Evolutionary conservation across 2,888 invertebrate genomes (phyloP).

Genomic region (Rhamnusium bicolor): DNA sequence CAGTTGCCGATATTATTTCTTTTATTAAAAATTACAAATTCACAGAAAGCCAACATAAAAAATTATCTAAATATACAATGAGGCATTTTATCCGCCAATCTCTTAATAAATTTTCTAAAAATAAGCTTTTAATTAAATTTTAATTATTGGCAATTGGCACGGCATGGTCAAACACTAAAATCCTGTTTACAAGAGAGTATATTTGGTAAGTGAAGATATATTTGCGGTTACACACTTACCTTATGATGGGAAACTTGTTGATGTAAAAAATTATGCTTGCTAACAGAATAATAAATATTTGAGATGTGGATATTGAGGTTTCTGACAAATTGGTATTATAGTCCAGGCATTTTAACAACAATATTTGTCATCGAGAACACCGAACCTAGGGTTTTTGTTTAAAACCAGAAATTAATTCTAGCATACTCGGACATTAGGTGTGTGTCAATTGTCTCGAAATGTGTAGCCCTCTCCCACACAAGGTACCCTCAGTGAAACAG

Average conservation of each 20-base stretch:
- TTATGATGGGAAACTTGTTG: not conserved
- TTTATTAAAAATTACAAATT: not conserved
- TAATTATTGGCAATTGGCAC: conserved; percentile 3
- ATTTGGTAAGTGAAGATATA: not conserved
- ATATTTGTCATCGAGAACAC: too few species aligned
- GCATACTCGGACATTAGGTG: too few species aligned
- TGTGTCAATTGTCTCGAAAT: too few species aligned
- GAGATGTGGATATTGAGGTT: not conserved
- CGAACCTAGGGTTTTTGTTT: too few species aligned
- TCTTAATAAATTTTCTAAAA: not conserved
- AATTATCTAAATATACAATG: too few species aligned
- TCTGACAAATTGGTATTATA: not conserved
- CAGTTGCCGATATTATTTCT: not conserved
- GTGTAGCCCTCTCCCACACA: too few species aligned
- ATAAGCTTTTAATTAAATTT: not conserved
- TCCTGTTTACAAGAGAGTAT: conserved; percentile 11
- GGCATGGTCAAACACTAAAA: too few species aligned
- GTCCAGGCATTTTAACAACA: too few species aligned
- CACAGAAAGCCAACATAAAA: too few species aligned
- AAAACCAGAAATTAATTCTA: too few species aligned
- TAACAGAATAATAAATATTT: not conserved
- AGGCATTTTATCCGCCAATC: too few species aligned
- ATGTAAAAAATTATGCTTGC: not conserved
- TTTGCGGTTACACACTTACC: not conserved
- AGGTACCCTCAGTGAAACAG: too few species aligned